Evolutionary conservation across 2,797 vertebrate genomes (phyloP), one percentile per base, ranked within the genome.

Genomic region (Pseudomugil tenellus): DNA sequence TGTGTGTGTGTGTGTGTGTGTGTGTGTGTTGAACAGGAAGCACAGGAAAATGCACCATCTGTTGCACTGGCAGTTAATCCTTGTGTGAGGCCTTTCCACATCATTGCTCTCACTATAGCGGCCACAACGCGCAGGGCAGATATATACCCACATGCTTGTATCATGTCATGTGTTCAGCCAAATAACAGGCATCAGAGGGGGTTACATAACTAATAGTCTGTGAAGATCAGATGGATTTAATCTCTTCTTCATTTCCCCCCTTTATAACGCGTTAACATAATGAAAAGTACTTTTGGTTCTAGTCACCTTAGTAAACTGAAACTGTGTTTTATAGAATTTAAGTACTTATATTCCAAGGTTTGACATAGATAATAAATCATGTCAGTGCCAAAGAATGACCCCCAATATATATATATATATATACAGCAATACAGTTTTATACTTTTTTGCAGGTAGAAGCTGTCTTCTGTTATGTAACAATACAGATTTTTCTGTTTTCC

Each of bases 41-140:
- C 66, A 69, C 76, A 72, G 73, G 84, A 74, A 86, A 82, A 84
- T 60, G 78, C 84, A 72, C 92, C 93, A 93, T 94, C 92, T 94
- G 92, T 91, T 92, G 90, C 88, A 74, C 77, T 75, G 76, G 59
- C 86, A 74, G 71, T 75, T 94, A 93, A 94, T 94, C 93, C 89
- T 72, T 67, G 79, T 61, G 89, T 87, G 89, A 79, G 90, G 89
- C 87, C 85, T 85, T 86, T 91, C 87, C 83, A 74, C 84, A 80
- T 89, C 87, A 64, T 12, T 85, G 87, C 84, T 46, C 86, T 77
- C 66, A 58, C 64, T 80, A 14, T 62, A 57, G 28, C 63, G 54
- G 65, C 5, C 46, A 39, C 62, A 72, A 4, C 41, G 74, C 17
- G 58, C 84, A 58, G 67, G n/a, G 48, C 58, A 28, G 68, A 83